phyloP scores from a whole-genome alignment of 2,113 vertebrate genomes.

The Hippocampus barbouri region DNA sequence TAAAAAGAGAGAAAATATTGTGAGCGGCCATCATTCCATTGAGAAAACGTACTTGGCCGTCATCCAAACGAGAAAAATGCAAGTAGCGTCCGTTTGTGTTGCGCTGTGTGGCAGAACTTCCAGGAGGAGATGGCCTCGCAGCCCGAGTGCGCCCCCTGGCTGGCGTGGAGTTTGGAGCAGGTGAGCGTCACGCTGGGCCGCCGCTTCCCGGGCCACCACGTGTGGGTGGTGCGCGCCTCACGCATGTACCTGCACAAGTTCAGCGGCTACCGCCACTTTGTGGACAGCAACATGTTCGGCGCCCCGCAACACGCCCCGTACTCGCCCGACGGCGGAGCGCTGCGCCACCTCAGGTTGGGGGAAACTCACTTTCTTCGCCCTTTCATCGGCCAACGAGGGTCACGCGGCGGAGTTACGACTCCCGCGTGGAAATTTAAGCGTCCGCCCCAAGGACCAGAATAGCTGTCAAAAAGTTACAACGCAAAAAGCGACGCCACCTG shows the following conservation, averaged over 20 bases:
- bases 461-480: too few relatives aligned
- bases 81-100: neutral
- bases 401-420: too few relatives aligned
- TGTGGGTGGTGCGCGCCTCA: constrained; percentile 91
- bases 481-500: too few relatives aligned
- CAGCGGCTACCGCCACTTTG: constrained; percentile 94
- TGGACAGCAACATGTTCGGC: constrained; percentile 92
- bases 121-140: constrained; percentile 86
- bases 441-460: too few relatives aligned
- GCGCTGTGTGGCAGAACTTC: constrained; percentile 80
- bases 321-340: constrained; percentile 76
- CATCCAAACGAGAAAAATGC: too few relatives aligned
- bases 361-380: neutral
- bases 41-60: too few relatives aligned
- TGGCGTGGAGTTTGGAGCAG: constrained; percentile 90
- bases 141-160: constrained; percentile 86
- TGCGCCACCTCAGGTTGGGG: constrained; percentile 79
- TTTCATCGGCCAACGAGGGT: too few relatives aligned
- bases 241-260: constrained; percentile 96
- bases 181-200: constrained; percentile 77
- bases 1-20: neutral
- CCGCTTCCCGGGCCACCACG: constrained; percentile 80
- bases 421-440: too few relatives aligned
- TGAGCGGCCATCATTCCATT: neutral
- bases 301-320: constrained; percentile 86